phyloP scores from a whole-genome alignment of 2,797 vertebrate genomes.

The Melanotaenia trifasciata region DNA sequence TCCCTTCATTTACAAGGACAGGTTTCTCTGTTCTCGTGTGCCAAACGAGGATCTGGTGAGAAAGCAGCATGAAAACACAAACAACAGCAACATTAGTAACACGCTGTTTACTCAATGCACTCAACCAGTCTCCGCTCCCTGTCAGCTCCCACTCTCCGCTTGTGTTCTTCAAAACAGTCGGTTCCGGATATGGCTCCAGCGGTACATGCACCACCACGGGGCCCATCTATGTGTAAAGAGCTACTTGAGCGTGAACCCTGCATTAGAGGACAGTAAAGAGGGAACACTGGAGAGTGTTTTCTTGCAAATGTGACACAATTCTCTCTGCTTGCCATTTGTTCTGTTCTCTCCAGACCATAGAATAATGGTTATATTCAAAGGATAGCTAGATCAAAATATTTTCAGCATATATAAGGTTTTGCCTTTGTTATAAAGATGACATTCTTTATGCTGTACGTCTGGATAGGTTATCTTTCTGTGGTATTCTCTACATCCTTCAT shows the following conservation, averaged over 20 bases:
- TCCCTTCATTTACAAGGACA: slow-evolving; percentile 96
- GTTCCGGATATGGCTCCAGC: slow-evolving; percentile 24
- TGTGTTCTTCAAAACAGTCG: slow-evolving; percentile 53
- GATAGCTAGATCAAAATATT: slow-evolving; percentile 17
- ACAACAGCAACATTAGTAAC: slow-evolving; percentile 49
- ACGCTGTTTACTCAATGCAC: slow-evolving; percentile 46
- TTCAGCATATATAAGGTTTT: neutral
- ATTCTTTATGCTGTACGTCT: slow-evolving; percentile 29
- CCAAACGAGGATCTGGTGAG: slow-evolving; percentile 94
- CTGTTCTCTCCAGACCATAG: slow-evolving; percentile 19
- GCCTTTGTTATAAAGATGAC: neutral
- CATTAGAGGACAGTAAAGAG: slow-evolving; percentile 46
- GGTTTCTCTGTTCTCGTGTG: slow-evolving; percentile 98
- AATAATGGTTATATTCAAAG: slow-evolving; percentile 40
- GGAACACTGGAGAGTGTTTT: slow-evolving; percentile 17
- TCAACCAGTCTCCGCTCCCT: slow-evolving; percentile 21
- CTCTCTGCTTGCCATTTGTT: slow-evolving; percentile 19
- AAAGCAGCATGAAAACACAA: slow-evolving; percentile 36
- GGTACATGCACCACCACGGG: slow-evolving; percentile 16
- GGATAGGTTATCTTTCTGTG: neutral
- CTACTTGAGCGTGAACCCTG: slow-evolving; percentile 58
- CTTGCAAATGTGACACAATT: slow-evolving; percentile 30
- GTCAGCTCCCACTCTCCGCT: slow-evolving; percentile 32
- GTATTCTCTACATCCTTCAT: slow-evolving; percentile 32
- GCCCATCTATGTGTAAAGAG: slow-evolving; percentile 47